Conservation (phyloP, 2,797 vertebrate species). For the Acanthis flammea region DNA sequence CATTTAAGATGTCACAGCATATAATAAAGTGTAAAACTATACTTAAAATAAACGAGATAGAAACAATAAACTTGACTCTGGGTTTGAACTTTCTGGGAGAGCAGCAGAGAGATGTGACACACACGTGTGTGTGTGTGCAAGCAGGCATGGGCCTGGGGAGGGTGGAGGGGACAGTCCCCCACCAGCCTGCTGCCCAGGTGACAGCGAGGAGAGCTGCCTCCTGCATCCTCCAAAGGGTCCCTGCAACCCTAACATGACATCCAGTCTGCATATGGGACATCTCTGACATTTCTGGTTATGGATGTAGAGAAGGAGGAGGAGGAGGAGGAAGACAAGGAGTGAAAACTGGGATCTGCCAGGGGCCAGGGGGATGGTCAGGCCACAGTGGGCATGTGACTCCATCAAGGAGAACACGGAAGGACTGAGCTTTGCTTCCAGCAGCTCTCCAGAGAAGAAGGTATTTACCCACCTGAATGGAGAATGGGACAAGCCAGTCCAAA, state of each 20-base stretch:
- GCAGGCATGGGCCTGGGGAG: rapidly evolving
- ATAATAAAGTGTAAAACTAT: slow-evolving; percentile 80
- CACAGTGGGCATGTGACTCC: rapidly evolving
- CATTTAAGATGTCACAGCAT: slow-evolving; percentile 79
- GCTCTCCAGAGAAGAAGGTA: neutral
- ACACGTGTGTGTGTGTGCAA: neutral
- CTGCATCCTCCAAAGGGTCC: rapidly evolving
- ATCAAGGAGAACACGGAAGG: neutral
- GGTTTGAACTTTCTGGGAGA: slow-evolving; percentile 67
- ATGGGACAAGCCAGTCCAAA: neutral
- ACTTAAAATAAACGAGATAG: slow-evolving; percentile 79
- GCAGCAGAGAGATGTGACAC: neutral
- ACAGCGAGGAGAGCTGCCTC: neutral
- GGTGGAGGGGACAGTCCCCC: neutral
- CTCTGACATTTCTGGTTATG: neutral
- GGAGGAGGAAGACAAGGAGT: neutral
- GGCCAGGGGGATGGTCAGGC: rapidly evolving
- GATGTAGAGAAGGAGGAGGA: neutral
- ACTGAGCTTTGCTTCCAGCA: neutral
- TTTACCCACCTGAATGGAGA: neutral
- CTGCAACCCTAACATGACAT: rapidly evolving
- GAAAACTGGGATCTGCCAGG: neutral
- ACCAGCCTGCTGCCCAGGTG: neutral
- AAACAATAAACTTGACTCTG: slow-evolving; percentile 76
- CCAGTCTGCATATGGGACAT: neutral